Percentiles rank a stretch among this genome's conserved stretches.
Evolutionary conservation across 2,888 invertebrate species (phyloP).

Genomic region (Cremastinae sp.): DNA sequence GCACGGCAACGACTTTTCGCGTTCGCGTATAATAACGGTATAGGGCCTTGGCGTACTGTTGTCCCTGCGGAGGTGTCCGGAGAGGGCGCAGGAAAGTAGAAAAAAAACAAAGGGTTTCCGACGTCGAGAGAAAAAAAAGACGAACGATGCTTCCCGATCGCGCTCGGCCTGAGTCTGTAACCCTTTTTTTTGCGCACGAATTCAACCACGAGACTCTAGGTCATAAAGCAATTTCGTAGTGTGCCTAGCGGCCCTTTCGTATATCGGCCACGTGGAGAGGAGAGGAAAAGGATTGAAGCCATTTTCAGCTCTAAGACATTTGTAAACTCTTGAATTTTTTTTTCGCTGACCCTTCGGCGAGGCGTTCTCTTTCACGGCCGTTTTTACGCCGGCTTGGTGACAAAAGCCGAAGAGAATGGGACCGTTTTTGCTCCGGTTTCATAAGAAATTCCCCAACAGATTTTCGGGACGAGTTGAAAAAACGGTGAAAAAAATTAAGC

Average conservation of each 20-base stretch:
- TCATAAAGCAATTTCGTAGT: constrained; percentile 67
- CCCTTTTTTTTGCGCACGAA: constrained; percentile 66
- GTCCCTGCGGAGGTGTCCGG: constrained; percentile 33
- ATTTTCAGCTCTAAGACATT: constrained; percentile 28
- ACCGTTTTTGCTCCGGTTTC: constrained; percentile 61
- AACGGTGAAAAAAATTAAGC: constrained; percentile 22
- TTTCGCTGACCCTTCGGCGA: constrained; percentile 26
- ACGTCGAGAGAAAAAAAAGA: constrained; percentile 7
- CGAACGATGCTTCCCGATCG: constrained; percentile 41
- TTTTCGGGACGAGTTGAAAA: not conserved
- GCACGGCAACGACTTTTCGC: constrained; percentile 70
- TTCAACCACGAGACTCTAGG: constrained; percentile 45
- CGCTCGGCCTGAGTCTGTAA: constrained; percentile 56
- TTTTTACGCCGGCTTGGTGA: constrained; percentile 45
- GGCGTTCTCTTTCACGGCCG: constrained; percentile 31
- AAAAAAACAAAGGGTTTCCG: constrained; percentile 5
- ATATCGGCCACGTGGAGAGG: constrained; percentile 22
- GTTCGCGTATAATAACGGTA: constrained; percentile 72
- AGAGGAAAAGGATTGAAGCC: constrained; percentile 12
- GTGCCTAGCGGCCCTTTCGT: constrained; percentile 33
- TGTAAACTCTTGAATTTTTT: constrained; percentile 32
- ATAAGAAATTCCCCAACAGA: constrained; percentile 28
- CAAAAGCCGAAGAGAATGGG: constrained; percentile 52
- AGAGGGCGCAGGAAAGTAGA: constrained; percentile 10
- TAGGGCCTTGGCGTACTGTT: constrained; percentile 25